Evolutionary conservation across 2,113 vertebrate genomes (phyloP), one percentile per base, ranked within the genome.

Genomic region (Rousettus leschenaultii): DNA sequence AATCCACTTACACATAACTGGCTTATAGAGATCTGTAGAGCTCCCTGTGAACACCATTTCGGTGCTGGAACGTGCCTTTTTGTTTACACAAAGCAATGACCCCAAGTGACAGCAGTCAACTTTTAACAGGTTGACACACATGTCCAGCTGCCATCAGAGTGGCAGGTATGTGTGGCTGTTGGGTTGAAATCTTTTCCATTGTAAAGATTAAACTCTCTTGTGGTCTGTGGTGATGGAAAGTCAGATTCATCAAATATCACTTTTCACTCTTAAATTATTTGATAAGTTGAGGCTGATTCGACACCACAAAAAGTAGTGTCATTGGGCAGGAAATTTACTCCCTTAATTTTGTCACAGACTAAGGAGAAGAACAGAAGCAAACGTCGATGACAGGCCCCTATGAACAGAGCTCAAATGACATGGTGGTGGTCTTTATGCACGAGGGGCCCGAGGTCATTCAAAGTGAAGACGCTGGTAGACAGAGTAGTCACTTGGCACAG

Each of bases 1-100:
- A 95, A 96, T 94, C 96, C 89, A 95, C 94, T 95, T 95, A 97
- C 26, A 68, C 83, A 51, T 95, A 93, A 96, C 92, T 93, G 92
- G 92, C 95, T 96, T 95, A 70, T 14, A 30, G 3, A 48, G 74
- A 55, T 79, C 70, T 19, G 59, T 0, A 33, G 78, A 84, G 88
- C 75, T 30, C 6, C 89, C 45, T 35, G 53, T 28, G 80, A 45
- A 13, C 73, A 7, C 48, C 84, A 7, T 30, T n/a, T 43, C 24
- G 1, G 35, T 3, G 13, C 83, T 30, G 21, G 61, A 26, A 70
- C 65, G 19, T 18, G 45, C 35, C 89, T 92, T 63, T 82, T 77
- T 96, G 82, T 82, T 91, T 59, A 71, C 33, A n/a, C 78, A 93
- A 77, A 88, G 57, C n/a, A 3, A 18, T 6, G 86, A 88, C 91